These are phyloP conservation scores for Uloborus diversus DNA, from an alignment of 1,140 invertebrate genomes.

Conservation along the genomic window DNA sequence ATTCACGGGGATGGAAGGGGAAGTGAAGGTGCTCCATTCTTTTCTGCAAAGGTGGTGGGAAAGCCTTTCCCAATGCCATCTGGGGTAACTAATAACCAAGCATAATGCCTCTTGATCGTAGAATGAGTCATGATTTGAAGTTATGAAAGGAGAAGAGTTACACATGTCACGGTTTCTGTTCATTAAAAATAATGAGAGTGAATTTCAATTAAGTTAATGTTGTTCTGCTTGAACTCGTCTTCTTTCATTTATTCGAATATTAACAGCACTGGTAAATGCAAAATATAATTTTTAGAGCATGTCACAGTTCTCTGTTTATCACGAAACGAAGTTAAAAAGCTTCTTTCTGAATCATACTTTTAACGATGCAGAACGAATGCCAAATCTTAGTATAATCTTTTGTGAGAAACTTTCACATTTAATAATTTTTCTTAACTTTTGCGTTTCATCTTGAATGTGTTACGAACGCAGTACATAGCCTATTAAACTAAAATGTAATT, in stretches of 20 bases:
- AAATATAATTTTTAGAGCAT: too few relatives aligned
- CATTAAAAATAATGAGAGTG: not conserved
- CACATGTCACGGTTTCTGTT: not conserved
- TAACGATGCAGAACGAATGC: too few relatives aligned
- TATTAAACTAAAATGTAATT: too few relatives aligned
- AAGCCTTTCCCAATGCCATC: conserved; percentile 22
- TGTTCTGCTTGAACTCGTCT: not conserved
- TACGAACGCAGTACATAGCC: too few relatives aligned
- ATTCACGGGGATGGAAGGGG: not conserved
- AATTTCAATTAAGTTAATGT: not conserved
- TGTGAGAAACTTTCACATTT: too few relatives aligned
- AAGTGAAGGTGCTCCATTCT: conserved; percentile 13
- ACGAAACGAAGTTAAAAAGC: too few relatives aligned
- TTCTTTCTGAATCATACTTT: too few relatives aligned
- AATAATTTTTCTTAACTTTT: too few relatives aligned
- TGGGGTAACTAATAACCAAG: conserved; percentile 35
- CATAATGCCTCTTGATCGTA: not conserved
- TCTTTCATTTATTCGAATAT: not conserved
- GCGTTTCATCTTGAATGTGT: too few relatives aligned
- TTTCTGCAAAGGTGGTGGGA: conserved; percentile 37
- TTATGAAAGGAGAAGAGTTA: not conserved
- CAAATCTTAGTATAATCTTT: too few relatives aligned
- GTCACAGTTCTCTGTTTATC: too few relatives aligned
- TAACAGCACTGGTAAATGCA: not conserved
- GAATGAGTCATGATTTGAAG: too few relatives aligned